These are phyloP conservation scores for Brachionus rotundiformis DNA, from an alignment of 1,140 invertebrate genomes.

Conservation along the genomic window DNA sequence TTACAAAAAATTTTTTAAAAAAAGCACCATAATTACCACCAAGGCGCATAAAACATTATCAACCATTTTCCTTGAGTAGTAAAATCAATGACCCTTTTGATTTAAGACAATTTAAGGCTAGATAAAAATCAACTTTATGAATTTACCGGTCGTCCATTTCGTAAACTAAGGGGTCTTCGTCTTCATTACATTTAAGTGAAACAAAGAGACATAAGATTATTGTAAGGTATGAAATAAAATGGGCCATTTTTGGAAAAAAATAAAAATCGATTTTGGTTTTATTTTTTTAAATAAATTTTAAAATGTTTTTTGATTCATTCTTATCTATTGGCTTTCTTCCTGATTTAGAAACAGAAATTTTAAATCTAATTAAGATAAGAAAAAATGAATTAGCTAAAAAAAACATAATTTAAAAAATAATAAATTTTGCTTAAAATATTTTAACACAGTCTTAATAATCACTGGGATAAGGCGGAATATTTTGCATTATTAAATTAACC, in stretches of 20 bases:
- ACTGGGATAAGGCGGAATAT: neutral
- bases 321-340: constrained; percentile 5
- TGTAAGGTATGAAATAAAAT: neutral
- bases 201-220: neutral
- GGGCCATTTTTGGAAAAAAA: neutral
- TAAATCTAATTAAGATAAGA: neutral
- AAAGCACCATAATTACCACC: neutral
- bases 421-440: neutral
- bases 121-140: too few species aligned
- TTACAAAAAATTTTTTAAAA: neutral
- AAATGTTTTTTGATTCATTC: neutral
- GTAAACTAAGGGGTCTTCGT: constrained; percentile 43
- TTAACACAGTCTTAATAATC: neutral
- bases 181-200: neutral
- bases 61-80: constrained; percentile 50
- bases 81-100: constrained; percentile 39
- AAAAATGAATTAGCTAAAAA: neutral
- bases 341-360: neutral
- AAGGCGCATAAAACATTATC: constrained; percentile 50
- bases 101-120: too few species aligned
- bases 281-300: neutral
- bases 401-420: constrained; percentile 4
- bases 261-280: constrained; percentile 25
- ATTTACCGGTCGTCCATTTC: constrained; percentile 51
- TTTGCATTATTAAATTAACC: constrained; percentile 4